Percentiles rank a stretch among this genome's conserved stretches.
phyloP scores from a whole-genome alignment of 2,888 invertebrate genomes.

The Drosophila sordidapex region DNA sequence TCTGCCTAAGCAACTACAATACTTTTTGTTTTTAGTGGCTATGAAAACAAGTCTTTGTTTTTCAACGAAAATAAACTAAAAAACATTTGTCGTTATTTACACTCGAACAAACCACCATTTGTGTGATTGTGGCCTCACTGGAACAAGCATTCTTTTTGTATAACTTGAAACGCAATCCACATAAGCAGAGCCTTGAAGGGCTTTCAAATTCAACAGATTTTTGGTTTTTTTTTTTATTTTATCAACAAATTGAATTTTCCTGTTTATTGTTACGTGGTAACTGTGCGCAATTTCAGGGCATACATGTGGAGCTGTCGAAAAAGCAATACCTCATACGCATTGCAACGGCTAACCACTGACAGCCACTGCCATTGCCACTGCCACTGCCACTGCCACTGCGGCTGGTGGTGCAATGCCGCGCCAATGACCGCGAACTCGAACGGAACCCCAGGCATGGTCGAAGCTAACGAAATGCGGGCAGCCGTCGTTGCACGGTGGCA shows the following conservation, averaged over 20 bases:
- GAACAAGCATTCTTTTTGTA: background rate
- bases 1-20: background rate
- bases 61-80: background rate
- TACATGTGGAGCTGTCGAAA: constrained; percentile 44
- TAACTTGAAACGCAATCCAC: background rate
- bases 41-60: background rate
- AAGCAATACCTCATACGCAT: constrained; percentile 25
- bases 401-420: constrained; percentile 20
- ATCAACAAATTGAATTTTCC: constrained; percentile 70
- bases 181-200: constrained; percentile 2
- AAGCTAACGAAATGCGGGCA: constrained; percentile 61
- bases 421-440: constrained; percentile 39
- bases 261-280: constrained; percentile 47
- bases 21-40: background rate
- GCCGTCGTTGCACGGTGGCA: constrained; percentile 20
- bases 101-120: background rate
- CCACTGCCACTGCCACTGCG: constrained; percentile 7
- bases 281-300: constrained; percentile 8
- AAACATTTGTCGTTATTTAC: background rate
- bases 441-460: constrained; percentile 27
- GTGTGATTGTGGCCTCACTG: background rate
- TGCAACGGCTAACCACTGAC: constrained; percentile 35
- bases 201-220: constrained; percentile 33
- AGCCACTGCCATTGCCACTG: constrained; percentile 5
- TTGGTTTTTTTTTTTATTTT: constrained; percentile 11